Evolutionary conservation across 1,140 invertebrate species (phyloP).

Genomic region (Leptinotarsa defecta): DNA sequence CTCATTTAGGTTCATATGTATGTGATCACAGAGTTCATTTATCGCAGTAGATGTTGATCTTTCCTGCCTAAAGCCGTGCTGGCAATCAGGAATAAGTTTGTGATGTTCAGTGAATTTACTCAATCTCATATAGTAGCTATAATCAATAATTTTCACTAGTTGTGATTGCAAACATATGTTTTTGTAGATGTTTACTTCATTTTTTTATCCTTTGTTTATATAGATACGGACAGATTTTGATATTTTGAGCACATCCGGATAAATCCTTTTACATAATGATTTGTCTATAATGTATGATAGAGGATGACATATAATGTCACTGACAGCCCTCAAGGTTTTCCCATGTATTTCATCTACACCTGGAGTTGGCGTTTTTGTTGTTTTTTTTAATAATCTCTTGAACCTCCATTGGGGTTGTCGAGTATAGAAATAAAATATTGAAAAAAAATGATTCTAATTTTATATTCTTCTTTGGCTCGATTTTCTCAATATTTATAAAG

Average conservation of each 20-base stretch:
- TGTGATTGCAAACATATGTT: constrained; percentile 10
- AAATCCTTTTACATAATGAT: constrained; percentile 14
- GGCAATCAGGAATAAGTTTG: not conserved
- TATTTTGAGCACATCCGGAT: constrained; percentile 19
- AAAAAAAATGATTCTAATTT: not conserved
- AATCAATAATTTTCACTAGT: constrained; percentile 4
- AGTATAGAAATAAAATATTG: constrained; percentile 10
- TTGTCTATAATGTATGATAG: constrained; percentile 19
- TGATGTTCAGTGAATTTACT: constrained; percentile 14
- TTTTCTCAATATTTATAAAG: constrained; percentile 11
- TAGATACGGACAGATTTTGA: constrained; percentile 23
- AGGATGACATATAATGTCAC: constrained; percentile 15
- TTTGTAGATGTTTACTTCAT: constrained; percentile 15
- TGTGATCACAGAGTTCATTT: too few species aligned
- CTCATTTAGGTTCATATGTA: too few species aligned
- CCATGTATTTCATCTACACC: constrained; percentile 26
- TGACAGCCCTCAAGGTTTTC: constrained; percentile 9
- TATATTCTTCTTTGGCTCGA: constrained; percentile 4
- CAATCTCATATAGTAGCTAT: not conserved
- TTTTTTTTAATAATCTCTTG: constrained; percentile 14
- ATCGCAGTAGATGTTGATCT: too few species aligned
- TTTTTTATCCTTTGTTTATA: constrained; percentile 24
- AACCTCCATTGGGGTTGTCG: constrained; percentile 11
- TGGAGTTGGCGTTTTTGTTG: constrained; percentile 14
- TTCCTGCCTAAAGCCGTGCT: not conserved